Percentiles rank a stretch among this genome's conserved stretches.
phyloP scores from a whole-genome alignment of 2,113 vertebrate genomes.

The Nettapus auritus region DNA sequence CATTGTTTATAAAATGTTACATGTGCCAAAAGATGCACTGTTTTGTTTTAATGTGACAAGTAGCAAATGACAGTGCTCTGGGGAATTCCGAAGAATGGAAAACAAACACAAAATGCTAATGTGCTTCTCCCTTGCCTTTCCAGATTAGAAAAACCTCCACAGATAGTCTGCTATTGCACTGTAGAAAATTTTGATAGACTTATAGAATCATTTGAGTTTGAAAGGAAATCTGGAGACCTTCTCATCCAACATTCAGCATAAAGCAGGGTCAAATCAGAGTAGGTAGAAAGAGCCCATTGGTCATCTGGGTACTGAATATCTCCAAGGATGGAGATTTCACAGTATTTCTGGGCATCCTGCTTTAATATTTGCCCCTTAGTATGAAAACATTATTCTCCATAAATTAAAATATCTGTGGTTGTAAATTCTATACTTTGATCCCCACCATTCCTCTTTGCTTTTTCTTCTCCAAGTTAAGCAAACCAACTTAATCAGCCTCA shows the following conservation, averaged over 20 bases:
- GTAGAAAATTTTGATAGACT: background rate
- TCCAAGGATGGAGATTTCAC: background rate
- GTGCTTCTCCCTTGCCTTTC: conserved; percentile 19
- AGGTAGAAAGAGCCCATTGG: background rate
- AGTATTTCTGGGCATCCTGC: background rate
- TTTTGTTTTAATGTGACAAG: conserved; percentile 53
- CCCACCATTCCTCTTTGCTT: background rate
- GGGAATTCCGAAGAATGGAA: conserved; percentile 39
- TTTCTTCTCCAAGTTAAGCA: background rate
- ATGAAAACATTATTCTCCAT: background rate
- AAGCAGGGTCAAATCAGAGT: background rate
- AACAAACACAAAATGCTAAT: conserved; percentile 11
- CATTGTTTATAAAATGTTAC: conserved; percentile 62
- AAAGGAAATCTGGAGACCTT: background rate
- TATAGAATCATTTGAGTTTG: background rate
- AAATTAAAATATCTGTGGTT: background rate
- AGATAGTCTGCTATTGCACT: background rate
- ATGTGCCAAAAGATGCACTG: conserved; percentile 25
- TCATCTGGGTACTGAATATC: background rate
- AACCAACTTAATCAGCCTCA: background rate
- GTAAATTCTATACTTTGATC: background rate
- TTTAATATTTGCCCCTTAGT: background rate
- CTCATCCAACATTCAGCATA: background rate
- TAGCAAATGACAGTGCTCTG: conserved; percentile 52
- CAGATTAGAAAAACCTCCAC: background rate